Conservation (phyloP, 2,113 vertebrate genomes). For the Stigmatopora argus region DNA sequence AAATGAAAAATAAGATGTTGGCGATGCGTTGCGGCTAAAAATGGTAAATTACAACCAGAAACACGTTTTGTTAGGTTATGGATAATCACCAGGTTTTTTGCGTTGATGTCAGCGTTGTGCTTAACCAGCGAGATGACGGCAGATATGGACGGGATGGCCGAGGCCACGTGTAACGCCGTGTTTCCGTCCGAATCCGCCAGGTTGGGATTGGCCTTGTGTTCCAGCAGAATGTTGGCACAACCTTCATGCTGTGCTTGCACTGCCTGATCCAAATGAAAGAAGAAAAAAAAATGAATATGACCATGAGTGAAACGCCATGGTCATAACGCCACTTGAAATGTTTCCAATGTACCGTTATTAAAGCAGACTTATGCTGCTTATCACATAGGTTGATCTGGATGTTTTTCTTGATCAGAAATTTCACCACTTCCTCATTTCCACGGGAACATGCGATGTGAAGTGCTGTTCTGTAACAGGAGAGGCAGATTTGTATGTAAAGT, state of each 20-base stretch:
- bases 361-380: constrained; percentile 76
- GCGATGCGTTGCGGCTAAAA: too few relatives aligned
- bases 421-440: constrained; percentile 79
- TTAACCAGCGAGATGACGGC: constrained; percentile 71
- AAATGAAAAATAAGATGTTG: too few relatives aligned
- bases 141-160: constrained; percentile 55
- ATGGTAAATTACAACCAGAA: neutral
- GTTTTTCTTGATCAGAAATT: constrained; percentile 78
- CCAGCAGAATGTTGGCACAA: constrained; percentile 74
- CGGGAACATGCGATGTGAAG: constrained; percentile 85
- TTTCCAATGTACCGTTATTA: constrained; percentile 83
- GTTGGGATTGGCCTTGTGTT: constrained; percentile 78
- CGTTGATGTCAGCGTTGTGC: constrained; percentile 71
- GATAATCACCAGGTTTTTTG: constrained; percentile 78
- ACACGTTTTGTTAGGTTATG: neutral
- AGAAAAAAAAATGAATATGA: neutral
- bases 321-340: neutral
- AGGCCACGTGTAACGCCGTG: constrained; percentile 83
- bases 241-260: constrained; percentile 82
- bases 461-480: constrained; percentile 74
- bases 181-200: constrained; percentile 74
- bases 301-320: neutral
- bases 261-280: constrained; percentile 67
- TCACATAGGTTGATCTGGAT: constrained; percentile 82
- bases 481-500: neutral